Base-by-base conservation (phyloP, 2,113 vertebrate genomes). In the Malaclemys terrapin region DNA sequence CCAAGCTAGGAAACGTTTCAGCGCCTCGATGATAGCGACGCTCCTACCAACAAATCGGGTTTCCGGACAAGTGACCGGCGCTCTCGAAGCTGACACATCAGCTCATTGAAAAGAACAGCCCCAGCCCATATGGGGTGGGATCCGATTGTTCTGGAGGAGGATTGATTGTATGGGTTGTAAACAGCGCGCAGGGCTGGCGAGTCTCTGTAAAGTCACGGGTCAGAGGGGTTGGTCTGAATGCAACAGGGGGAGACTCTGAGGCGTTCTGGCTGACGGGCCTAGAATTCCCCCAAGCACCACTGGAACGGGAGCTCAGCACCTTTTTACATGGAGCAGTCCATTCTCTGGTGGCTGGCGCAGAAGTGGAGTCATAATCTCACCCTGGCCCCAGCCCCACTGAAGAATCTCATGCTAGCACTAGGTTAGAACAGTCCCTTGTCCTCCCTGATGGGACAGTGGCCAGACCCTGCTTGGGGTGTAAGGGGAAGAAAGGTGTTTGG, bases 1-100 rank as follows among this genome's bases (percentile, higher is more conserved):
- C 38, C 11, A 22, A 11, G 10, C 72, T 45, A 42, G 42, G 22
- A 76, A 42, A 45, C 2, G 12, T 25, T 25, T 42, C 22, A 76
- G 38, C 3, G 10, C 5, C 5, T 20, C 11, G 4, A 27, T 12
- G 42, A 8, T 78, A 8, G 24, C 5, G 6, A 13, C 11, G 8
- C 42, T 4, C 42, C 38, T 47, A 25, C 27, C 75, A 78, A 45
- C 24, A 47, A 27, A 14, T 4, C 2, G 3, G 13, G 22, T 47
- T 47, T 29, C 42, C 75, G 45, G 42, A 16, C 7, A 4, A 78
- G 42, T 7, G 12, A 8, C 24, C 20, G 10, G 22, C 7, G 31
- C 35, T 9, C 65, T 72, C 19, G 14, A 24, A 69, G 31, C 14
- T n/a, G 62, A 17, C 35, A n/a, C 10, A 13, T 3, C 20, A 75